A percentile compares a stretch with the other conserved stretches of the same genome.
Conservation (phyloP, 2,888 invertebrate genomes). For the Watsonalla cultraria region DNA sequence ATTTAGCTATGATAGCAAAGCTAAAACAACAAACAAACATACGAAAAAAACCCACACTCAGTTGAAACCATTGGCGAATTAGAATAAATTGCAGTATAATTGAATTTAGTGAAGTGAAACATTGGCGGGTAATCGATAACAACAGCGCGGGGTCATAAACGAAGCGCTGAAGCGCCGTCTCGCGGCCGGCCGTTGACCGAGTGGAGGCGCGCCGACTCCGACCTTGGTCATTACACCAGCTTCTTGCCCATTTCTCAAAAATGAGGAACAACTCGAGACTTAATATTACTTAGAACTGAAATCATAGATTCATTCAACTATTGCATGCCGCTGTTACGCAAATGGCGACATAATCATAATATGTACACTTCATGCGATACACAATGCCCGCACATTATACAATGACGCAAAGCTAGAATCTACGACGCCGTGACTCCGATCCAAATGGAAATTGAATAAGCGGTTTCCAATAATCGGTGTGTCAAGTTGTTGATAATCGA, state of each 20-base stretch:
- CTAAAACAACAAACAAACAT: no score
- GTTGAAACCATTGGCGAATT: background rate
- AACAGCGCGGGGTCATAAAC: conserved; percentile 52
- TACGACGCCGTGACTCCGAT: conserved; percentile 2
- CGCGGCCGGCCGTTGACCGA: conserved; percentile 65
- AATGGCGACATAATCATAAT: conserved; percentile 16
- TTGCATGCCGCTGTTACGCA: conserved; percentile 23
- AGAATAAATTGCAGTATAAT: conserved; percentile 36
- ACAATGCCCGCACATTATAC: conserved; percentile 16
- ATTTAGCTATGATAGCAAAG: no score
- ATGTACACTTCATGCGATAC: conserved; percentile 11
- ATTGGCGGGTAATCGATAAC: conserved; percentile 65
- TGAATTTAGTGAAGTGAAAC: conserved; percentile 47
- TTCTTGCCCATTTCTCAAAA: conserved; percentile 23
- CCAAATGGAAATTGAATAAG: conserved; percentile 21
- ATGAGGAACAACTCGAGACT: conserved; percentile 10
- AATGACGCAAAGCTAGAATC: conserved; percentile 18
- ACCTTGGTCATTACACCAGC: conserved; percentile 53
- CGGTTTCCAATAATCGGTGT: conserved; percentile 12
- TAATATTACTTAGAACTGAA: conserved; percentile 13
- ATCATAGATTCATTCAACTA: conserved; percentile 14
- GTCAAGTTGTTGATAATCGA: conserved; percentile 21
- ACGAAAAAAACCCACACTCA: no score
- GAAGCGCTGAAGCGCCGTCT: conserved; percentile 54
- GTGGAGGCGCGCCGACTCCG: conserved; percentile 55